A percentile compares a stretch with the other conserved stretches of the same genome.
Conservation (phyloP, 2,113 vertebrate genomes). For the Taurulus bubalis region DNA sequence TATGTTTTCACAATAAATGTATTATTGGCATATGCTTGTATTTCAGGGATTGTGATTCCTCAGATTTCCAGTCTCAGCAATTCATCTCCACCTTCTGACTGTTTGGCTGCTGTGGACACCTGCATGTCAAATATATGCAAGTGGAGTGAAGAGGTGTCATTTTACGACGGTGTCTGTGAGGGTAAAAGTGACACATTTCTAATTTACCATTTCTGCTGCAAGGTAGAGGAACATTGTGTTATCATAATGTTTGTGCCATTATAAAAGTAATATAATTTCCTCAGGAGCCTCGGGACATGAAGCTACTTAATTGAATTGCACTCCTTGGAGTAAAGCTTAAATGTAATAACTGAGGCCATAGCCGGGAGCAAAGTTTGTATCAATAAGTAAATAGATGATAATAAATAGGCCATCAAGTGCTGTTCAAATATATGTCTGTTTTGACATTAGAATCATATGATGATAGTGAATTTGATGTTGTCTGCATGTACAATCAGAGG, state of each 20-base stretch:
- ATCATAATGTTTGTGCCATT: background rate
- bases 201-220: background rate
- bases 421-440: constrained; percentile 4
- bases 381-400: constrained; percentile 13
- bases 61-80: constrained; percentile 52
- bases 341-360: constrained; percentile 61
- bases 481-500: background rate
- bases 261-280: constrained; percentile 33
- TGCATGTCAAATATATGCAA: constrained; percentile 77
- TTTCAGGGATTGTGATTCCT: constrained; percentile 71
- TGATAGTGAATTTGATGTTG: background rate
- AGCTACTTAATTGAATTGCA: constrained; percentile 44
- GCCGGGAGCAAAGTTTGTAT: constrained; percentile 42
- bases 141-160: constrained; percentile 28
- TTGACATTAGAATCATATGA: background rate
- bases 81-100: constrained; percentile 53
- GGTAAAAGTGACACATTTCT: constrained; percentile 45
- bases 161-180: constrained; percentile 50
- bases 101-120: constrained; percentile 51
- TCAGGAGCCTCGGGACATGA: constrained; percentile 23
- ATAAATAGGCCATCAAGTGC: background rate
- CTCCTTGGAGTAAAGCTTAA: constrained; percentile 37
- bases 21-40: background rate
- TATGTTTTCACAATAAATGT: background rate
- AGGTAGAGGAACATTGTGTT: background rate